Evolutionary conservation across 2,113 vertebrate genomes (phyloP), one percentile per base, ranked within the genome.

Genomic region (Bubo scandiacus): DNA sequence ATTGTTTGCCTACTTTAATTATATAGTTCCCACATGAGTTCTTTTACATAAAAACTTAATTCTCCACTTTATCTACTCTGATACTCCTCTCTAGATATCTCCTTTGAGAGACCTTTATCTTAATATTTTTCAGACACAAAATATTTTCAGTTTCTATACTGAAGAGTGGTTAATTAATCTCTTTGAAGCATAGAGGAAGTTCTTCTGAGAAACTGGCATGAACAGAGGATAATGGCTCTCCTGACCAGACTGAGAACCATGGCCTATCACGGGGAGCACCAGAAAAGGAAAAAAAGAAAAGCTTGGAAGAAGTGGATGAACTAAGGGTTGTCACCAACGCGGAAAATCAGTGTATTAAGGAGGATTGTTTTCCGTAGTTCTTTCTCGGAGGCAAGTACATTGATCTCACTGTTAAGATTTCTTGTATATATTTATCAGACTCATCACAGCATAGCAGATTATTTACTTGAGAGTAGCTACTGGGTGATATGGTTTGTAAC

Each of bases 41-140:
- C 79, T 83, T 96, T 84, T 70, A 83, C 79, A 97, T 77, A 90
- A 94, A 96, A 96, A 38, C 79, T 95, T 90, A 93, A 97, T 97
- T 93, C 87, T 93, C 78, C 74, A 93, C 81, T 96, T 96, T 45
- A 95, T 95, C 78, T 94, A 77, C 61, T 91, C 26, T 67, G 77
- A 40, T 88, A 81, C 30, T 79, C 32, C n/a, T 81, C 59, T 79
- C 52, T 72, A 68, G 34, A 82, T 75, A 49, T 40, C 66, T 91
- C 94, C 92, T 94, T 90, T 45, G 45, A 90, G 66, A 71, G n/a
- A 90, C 52, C 16, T 94, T 88, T 84, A 62, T 83, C 79, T 89
- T 78, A 71, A 61, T 65, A 79, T 75, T 91, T 96, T 95, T 90
- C 70, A 79, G 34, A 94, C 49, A 55, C 17, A 72, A 85, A 49